Evolutionary conservation across 2,113 vertebrate genomes (phyloP), one percentile per base, ranked within the genome.

Genomic region (Perca flavescens): DNA sequence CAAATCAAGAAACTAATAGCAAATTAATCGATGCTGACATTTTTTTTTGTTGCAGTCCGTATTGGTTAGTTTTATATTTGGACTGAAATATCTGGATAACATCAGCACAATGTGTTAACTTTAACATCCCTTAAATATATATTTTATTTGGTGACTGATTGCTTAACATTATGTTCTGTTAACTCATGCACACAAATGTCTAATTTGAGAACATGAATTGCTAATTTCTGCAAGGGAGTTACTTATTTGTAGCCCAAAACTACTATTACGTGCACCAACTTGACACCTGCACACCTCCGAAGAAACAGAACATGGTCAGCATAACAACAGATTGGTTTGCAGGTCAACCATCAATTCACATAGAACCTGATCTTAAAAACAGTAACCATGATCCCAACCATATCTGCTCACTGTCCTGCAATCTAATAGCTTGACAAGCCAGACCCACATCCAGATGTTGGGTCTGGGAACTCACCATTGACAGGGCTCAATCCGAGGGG

Each of bases 301-400:
- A 14, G 22, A 1, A n/a, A 49, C 54, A 25, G 28, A 64, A 25
- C 8, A 13, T 4, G 28, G 17, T 47, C 50, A 66, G 25, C 19
- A 17, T 34, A 16, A 36, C 25, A 25, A 17, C n/a, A 14, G 47
- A 28, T 16, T 6, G 5, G 63, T 50, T 36, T 68, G 14, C 54
- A 60, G 40, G 22, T 17, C 0, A 47, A 57, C n/a, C 0, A 1
- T 16, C 3, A 36, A 22, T 13, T 56, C 14, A 49, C 16, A 40
- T 52, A 36, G 13, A 69, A 60, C n/a, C 75, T 47, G 68, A 67
- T 68, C 22, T 17, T 6, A 66, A 22, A 58, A 62, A 78, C 54
- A 54, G 50, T 53, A 57, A 62, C 53, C 40, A 13, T 50, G 56
- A 52, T 61, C 31, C 21, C 16, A 0, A 61, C 16, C 25, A 63